Base-by-base conservation (phyloP, 2,113 vertebrate genomes). In the Beaufortia kweichowensis region DNA sequence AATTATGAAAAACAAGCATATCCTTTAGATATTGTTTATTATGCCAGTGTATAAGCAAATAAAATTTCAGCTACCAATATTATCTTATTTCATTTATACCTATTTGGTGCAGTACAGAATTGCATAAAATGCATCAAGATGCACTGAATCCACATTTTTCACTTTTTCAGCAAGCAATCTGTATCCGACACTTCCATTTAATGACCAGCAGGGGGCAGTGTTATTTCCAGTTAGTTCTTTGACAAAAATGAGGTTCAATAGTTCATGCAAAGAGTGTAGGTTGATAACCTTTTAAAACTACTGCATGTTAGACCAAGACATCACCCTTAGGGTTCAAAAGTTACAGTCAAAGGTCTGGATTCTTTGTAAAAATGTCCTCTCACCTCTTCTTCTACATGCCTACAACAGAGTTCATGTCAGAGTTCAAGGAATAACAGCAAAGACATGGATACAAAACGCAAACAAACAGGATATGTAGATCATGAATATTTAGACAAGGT, bases 201-300 rank as follows among this genome's bases (percentile, higher is more conserved):
- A 53, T 69, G 4, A 21, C 28, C 66, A 69, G 46, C 50, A 55
- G 46, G 66, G 66, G 66, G 8, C 46, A 53, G 26, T 68, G 17
- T 53, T 53, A 53, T 31, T 33, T 53, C 24, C 64, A 67, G 2
- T 46, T 35, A 39, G n/a, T n/a, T n/a, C n/a, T n/a, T n/a, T n/a
- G 3, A 65, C 15, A 26, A 14, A 43, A 17, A 17, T 48, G 24
- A n/a, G 17, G 2, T 67, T 48, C 14, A 11, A 26, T 9, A 9
- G 3, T 67, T 29, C 41, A 48, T n/a, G 24, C 64, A 29, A 48
- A n/a, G 23, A 48, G 19, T 11, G 7, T 67, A 26, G 24, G 39
- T 29, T 19, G 12, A 12, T 29, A 66, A 19, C 6, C 12, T n/a
- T 63, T 63, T 39, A 64, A 11, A 64, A 41, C 14, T 64, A 3